Base-by-base conservation (phyloP, 1,140 invertebrate species). In the Habropoda laboriosa region DNA sequence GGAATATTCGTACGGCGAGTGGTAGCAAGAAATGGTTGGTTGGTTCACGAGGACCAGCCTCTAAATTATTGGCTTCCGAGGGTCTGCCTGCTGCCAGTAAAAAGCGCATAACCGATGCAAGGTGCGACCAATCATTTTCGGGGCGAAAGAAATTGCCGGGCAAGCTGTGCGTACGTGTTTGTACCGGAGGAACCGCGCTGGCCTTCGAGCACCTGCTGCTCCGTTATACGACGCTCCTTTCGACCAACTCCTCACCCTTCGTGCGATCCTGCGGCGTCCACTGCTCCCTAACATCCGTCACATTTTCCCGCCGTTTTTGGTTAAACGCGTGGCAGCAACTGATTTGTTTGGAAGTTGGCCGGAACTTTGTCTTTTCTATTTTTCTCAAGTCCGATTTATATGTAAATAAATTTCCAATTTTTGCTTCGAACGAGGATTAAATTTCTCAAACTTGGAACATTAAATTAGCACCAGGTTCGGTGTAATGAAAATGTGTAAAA, bases 81-180 rank as follows among this genome's bases (percentile, higher is more conserved):
- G 71, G 27, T 24, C 51, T 13, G 18, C 12, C 47, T 21, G 47
- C 7, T 12, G 4, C 47, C 18, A 42, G 61, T 76, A 85, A 85
- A 85, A 85, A 84, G 63, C 72, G 79, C 82, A 81, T 70, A 78
- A 73, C 51, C 82, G 79, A 85, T 85, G 78, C 82, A 85, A 85
- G 83, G 82, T 81, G 83, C 79, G 83, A 85, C 71, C 83, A 77
- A 85, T 84, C 82, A 84, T 85, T 84, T 76, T 83, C 51, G 68
- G 55, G 51, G 51, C 77, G 73, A 77, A 84, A 81, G 83, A 85
- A 85, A 85, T 81, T 77, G 79, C 82, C 73, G 45, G 63, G 35
- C 79, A 60, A 77, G 72, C 79, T 76, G 72, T 64, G 60, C 42
- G 76, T 51, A 51, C 51, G 53, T 32, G 57, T 35, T 63, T 30